A percentile compares a stretch with the other conserved stretches of the same genome.
These are phyloP conservation scores for Hypotaenidia philippensis DNA, from an alignment of 2,797 vertebrate genomes.

Conservation along the genomic window DNA sequence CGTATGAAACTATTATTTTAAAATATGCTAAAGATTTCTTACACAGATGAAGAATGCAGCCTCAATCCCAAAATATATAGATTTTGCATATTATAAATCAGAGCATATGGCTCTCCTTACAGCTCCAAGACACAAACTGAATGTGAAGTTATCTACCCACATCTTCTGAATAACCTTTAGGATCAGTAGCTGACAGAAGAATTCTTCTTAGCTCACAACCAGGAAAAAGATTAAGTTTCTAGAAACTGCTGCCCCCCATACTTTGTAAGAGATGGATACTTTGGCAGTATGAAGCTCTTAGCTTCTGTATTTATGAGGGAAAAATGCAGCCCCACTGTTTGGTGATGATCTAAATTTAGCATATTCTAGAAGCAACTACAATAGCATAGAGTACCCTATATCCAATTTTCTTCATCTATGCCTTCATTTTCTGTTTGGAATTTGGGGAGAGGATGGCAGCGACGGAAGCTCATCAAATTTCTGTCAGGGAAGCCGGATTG, in stretches of 20 bases:
- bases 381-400: neutral
- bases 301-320: neutral
- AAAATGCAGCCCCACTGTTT: neutral
- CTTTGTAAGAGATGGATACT: neutral
- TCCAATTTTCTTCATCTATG: neutral
- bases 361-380: neutral
- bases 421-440: neutral
- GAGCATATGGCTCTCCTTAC: slow-evolving; percentile 61
- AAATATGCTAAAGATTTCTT: neutral
- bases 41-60: slow-evolving; percentile 10
- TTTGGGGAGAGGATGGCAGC: neutral
- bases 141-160: slow-evolving; percentile 47
- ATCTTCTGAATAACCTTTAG: slow-evolving; percentile 48
- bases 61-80: slow-evolving; percentile 33
- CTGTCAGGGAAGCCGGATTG: neutral
- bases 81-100: slow-evolving; percentile 43
- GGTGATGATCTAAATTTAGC: neutral
- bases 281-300: neutral
- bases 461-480: neutral
- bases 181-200: slow-evolving; percentile 17
- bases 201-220: neutral
- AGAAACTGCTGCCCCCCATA: neutral
- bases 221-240: neutral
- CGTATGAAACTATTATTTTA: neutral
- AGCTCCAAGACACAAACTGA: slow-evolving; percentile 25